Percentiles rank a stretch among this genome's conserved stretches.
Evolutionary conservation across 2,888 invertebrate genomes (phyloP).

Genomic region (Salpingus planirostris): DNA sequence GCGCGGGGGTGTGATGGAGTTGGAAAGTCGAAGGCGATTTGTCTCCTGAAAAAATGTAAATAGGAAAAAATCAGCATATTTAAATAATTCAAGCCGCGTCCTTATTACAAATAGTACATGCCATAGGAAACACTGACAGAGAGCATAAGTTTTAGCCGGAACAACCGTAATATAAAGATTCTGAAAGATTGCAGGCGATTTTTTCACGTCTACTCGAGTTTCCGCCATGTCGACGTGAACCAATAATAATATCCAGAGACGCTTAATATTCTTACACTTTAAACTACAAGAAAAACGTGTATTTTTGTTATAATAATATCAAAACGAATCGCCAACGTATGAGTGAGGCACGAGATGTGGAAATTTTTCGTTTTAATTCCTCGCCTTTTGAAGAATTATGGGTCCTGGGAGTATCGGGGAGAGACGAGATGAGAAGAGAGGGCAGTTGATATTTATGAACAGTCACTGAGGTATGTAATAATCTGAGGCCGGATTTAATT

Average conservation of each 20-base stretch:
- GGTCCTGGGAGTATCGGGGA: no score
- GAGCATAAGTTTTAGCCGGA: conserved; percentile 35
- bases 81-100: conserved; percentile 32
- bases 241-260: no score
- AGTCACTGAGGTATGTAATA: conserved; percentile 64
- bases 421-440: conserved; percentile 10
- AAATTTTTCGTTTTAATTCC: no score
- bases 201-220: conserved; percentile 35
- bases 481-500: conserved; percentile 64
- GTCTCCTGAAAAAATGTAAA: conserved; percentile 13
- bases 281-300: no score
- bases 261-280: no score
- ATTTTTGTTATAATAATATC: no score
- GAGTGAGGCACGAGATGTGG: no score
- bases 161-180: conserved; percentile 39
- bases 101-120: conserved; percentile 29
- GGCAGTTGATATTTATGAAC: conserved; percentile 54
- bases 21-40: no score
- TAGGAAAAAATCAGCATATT: conserved; percentile 30
- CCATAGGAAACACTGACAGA: conserved; percentile 30
- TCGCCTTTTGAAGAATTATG: no score
- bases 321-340: no score
- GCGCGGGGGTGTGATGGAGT: no score
- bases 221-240: no score
- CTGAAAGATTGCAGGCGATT: conserved; percentile 38